Base-by-base conservation (phyloP, 2,888 invertebrate genomes). In the Spilarctia lutea region DNA sequence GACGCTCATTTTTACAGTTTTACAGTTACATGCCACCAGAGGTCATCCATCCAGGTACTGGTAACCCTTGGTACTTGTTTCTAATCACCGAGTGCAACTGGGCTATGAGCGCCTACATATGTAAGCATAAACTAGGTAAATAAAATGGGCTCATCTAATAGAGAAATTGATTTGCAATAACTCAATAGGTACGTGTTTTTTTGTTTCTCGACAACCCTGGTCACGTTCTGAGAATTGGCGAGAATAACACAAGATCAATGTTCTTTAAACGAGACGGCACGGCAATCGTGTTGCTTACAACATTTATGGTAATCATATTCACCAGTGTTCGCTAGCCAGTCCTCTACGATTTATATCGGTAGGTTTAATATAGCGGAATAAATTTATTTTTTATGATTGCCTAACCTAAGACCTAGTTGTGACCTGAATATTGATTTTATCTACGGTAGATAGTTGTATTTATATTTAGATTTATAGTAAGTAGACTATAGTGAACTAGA, bases 221-320 rank as follows among this genome's bases (percentile, higher is more conserved):
- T 73, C 35, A 68, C 67, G 70, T 78, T 79, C 85, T 76, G 42
- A 77, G 82, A 82, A 82, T 76, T 72, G 56, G 69, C 66, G 39
- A 77, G 82, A 75, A 77, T 65, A 82, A 79, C 80, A 75, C 71
- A 73, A 82, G 83, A 85, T 82, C 86, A 85, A 84, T 85, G 84
- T 80, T 82, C 86, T 82, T 63, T 85, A 77, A 85, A 85, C 78
- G 77, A 76, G 76, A 70, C 72, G 73, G 39, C 52, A 67, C 63
- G 71, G 71, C 73, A 76, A 77, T 80, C 65, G 75, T 68, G 71
- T 77, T 77, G 63, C 71, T 70, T 68, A 79, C 81, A 79, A 79
- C 79, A 81, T 84, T 74, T 79, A 85, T 82, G 79, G 66, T 84
- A 79, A 85, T 82, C 52, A 63, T 39, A 60, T 8, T 69, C 56